Evolutionary conservation across 2,113 vertebrate species (phyloP).

Genomic region (Platycercus adscitus): DNA sequence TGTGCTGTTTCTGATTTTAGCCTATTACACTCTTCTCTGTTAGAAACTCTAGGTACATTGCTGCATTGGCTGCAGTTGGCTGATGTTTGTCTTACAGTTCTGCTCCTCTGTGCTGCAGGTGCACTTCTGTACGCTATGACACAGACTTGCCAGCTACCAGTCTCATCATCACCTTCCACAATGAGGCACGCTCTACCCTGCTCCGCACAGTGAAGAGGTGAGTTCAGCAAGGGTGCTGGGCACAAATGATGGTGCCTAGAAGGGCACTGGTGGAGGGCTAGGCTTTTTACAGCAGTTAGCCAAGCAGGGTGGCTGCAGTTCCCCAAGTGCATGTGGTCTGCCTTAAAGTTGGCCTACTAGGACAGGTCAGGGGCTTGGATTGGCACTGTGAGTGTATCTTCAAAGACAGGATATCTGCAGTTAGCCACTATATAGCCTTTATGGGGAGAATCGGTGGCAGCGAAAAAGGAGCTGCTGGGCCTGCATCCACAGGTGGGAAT

Average conservation of each 20-base stretch:
- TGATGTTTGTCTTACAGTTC: not conserved
- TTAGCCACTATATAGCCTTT: not conserved
- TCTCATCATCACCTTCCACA: conserved; percentile 97
- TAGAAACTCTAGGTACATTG: not conserved
- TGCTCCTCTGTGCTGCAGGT: conserved; percentile 72
- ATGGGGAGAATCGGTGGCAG: rapidly evolving
- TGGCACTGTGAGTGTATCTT: not conserved
- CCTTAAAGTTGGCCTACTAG: not conserved
- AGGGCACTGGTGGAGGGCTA: not conserved
- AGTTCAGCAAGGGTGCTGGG: not conserved
- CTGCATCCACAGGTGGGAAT: not conserved
- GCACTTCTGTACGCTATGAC: conserved; percentile 87
- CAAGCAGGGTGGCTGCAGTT: not conserved
- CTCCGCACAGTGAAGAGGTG: conserved; percentile 95
- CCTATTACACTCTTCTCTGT: not conserved
- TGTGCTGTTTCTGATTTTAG: not conserved
- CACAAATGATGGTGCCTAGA: not conserved
- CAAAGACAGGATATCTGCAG: not conserved
- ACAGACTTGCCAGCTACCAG: conserved; percentile 89
- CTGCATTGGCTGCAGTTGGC: not conserved
- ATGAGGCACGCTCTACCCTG: conserved; percentile 94
- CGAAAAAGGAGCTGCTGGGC: not conserved
- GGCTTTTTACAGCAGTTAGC: not conserved
- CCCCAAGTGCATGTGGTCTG: not conserved
- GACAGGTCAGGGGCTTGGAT: not conserved